phyloP scores from a whole-genome alignment of 2,888 invertebrate species.

The Phyllotreta striolata region DNA sequence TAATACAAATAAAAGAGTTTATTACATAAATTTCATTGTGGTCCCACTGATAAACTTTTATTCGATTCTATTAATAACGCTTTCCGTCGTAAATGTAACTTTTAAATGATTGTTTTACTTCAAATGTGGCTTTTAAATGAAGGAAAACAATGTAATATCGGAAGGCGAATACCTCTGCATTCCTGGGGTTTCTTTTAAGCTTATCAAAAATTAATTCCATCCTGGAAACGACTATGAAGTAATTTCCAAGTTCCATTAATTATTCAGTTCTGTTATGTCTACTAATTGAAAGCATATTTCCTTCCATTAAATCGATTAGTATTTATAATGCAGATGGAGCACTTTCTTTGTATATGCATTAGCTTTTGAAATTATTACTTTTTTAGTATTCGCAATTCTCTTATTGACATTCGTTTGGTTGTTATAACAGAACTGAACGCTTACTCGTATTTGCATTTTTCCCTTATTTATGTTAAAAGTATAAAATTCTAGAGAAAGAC shows the following conservation, averaged over 20 bases:
- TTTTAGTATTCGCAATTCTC: neutral
- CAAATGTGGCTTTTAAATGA: slow-evolving; percentile 24
- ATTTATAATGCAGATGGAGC: too few species aligned
- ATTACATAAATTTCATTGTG: neutral
- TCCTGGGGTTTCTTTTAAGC: slow-evolving; percentile 45
- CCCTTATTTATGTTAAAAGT: slow-evolving; percentile 42
- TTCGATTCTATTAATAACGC: too few species aligned
- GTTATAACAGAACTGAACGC: slow-evolving; percentile 21
- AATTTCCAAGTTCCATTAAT: slow-evolving; percentile 21
- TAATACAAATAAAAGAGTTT: slow-evolving; percentile 19
- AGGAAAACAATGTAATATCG: slow-evolving; percentile 32
- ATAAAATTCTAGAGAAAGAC: slow-evolving; percentile 43
- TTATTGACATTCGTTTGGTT: neutral
- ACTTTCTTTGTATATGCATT: too few species aligned
- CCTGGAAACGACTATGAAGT: slow-evolving; percentile 9
- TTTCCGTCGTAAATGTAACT: neutral
- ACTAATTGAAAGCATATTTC: too few species aligned
- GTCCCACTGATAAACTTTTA: too few species aligned
- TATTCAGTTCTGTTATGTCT: slow-evolving; percentile 8
- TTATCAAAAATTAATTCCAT: slow-evolving; percentile 20
- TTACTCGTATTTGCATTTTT: slow-evolving; percentile 36
- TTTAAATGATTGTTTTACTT: slow-evolving; percentile 7
- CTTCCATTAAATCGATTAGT: too few species aligned
- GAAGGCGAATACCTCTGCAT: slow-evolving; percentile 38
- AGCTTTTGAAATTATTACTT: neutral